phyloP scores from a whole-genome alignment of 2,888 invertebrate genomes.

The Pachycephus smyrnensis region DNA sequence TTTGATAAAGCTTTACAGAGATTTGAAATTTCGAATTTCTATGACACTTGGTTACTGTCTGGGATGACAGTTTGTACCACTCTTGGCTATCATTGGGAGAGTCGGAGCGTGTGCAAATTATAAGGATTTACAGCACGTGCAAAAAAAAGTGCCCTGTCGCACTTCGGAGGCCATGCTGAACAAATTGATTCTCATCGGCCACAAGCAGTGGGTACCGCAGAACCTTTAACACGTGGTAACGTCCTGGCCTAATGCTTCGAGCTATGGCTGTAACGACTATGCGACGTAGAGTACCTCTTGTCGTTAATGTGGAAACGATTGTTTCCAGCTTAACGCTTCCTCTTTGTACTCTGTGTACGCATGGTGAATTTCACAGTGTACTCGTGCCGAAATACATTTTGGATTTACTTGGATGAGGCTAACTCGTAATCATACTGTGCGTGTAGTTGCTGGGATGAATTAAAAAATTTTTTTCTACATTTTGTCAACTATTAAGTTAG shows the following conservation, averaged over 20 bases:
- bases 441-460: too few species aligned
- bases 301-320: background rate
- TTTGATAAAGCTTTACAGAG: background rate
- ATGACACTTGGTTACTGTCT: background rate
- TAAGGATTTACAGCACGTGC: background rate
- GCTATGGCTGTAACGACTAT: background rate
- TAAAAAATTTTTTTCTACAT: background rate
- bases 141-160: background rate
- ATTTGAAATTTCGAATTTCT: background rate
- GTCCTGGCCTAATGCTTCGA: background rate
- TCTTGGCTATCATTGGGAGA: background rate
- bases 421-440: too few species aligned
- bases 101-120: background rate
- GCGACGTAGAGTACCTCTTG: background rate
- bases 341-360: too few species aligned
- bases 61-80: background rate
- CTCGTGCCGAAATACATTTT: too few species aligned
- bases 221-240: background rate
- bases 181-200: slow-evolving; percentile 1
- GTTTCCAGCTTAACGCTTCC: background rate
- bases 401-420: too few species aligned
- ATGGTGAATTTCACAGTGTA: too few species aligned
- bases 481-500: background rate
- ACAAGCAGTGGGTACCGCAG: background rate
- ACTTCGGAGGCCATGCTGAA: slow-evolving; percentile 1